Conservation (phyloP, 2,797 vertebrate genomes). For the Danionella dracula region DNA sequence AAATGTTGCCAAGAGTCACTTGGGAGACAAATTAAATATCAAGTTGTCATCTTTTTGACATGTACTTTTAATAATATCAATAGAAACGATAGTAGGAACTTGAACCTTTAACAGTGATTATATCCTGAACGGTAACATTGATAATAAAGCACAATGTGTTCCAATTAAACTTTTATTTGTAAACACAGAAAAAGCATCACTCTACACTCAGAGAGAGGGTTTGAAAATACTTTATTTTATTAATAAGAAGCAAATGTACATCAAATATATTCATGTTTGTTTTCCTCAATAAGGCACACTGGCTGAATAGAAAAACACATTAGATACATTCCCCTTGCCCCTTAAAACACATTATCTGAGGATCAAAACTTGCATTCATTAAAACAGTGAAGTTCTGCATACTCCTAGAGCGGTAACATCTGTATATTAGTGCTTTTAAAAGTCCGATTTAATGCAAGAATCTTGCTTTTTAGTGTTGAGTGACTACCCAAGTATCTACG, state of each 20-base stretch:
- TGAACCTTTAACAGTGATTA: no score
- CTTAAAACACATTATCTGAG: conserved; percentile 46
- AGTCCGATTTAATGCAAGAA: not conserved
- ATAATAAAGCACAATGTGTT: no score
- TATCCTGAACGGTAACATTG: no score
- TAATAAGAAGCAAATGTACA: conserved; percentile 70
- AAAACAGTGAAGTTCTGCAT: conserved; percentile 11
- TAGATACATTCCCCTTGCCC: conserved; percentile 31
- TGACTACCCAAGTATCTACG: not conserved
- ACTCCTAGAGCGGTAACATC: conserved; percentile 14
- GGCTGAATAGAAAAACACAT: conserved; percentile 51
- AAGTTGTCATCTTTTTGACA: no score
- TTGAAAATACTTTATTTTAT: conserved; percentile 51
- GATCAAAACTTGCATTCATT: conserved; percentile 60
- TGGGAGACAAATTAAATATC: no score
- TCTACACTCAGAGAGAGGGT: no score
- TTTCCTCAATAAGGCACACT: conserved; percentile 58
- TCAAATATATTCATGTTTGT: conserved; percentile 46
- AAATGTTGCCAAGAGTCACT: no score
- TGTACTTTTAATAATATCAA: no score
- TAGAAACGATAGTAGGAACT: no score
- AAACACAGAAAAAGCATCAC: no score
- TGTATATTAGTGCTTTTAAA: not conserved
- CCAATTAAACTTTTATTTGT: no score
- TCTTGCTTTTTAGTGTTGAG: not conserved